Conservation (phyloP, 2,797 vertebrate genomes). For the Anguilla anguilla region DNA sequence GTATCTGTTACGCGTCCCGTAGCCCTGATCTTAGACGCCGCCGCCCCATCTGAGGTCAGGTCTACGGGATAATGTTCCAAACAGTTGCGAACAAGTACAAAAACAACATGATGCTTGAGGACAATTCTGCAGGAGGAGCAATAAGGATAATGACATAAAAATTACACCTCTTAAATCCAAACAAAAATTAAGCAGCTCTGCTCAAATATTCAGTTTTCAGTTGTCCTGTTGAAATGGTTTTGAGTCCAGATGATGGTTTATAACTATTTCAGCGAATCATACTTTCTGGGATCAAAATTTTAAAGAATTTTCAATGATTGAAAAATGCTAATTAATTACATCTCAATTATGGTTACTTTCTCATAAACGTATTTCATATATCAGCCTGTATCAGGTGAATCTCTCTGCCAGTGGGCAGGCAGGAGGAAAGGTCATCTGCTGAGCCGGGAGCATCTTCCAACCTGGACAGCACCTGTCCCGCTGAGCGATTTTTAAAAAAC, state of each 20-base stretch:
- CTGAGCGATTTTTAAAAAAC: constrained; percentile 46
- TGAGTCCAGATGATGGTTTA: neutral
- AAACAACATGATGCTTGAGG: too few relatives aligned
- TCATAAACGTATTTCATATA: too few relatives aligned
- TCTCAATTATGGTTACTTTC: neutral
- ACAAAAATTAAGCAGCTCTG: too few relatives aligned
- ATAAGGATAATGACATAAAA: too few relatives aligned
- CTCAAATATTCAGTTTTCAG: too few relatives aligned
- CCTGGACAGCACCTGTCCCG: constrained; percentile 43
- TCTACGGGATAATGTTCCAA: too few relatives aligned
- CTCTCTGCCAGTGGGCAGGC: constrained; percentile 20
- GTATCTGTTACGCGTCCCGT: neutral
- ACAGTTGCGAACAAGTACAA: too few relatives aligned
- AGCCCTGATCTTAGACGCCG: neutral
- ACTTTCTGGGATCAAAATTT: neutral
- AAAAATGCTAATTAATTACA: neutral
- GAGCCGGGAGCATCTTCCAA: constrained; percentile 44
- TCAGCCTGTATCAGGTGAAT: neutral
- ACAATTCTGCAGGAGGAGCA: too few relatives aligned
- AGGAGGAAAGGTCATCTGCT: constrained; percentile 45
- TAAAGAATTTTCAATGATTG: neutral
- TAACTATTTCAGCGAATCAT: neutral
- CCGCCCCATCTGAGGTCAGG: neutral
- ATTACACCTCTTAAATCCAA: too few relatives aligned
- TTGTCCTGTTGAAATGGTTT: too few relatives aligned